These are phyloP conservation scores for Phocoena phocoena DNA, from an alignment of 2,113 vertebrate species.

Conservation along the genomic window DNA sequence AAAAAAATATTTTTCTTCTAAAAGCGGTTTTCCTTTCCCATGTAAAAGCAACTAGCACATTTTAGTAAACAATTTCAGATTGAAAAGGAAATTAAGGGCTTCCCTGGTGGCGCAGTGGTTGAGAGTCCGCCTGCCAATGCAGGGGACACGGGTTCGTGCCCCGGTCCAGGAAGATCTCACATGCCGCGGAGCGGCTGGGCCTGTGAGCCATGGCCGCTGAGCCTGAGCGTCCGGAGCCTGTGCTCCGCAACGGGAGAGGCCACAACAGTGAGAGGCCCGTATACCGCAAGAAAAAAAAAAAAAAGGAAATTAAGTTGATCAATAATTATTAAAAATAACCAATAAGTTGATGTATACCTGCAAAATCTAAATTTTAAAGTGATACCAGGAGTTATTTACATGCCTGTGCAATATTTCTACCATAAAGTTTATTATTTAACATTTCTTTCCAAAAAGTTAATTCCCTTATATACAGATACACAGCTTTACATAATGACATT, in stretches of 20 bases:
- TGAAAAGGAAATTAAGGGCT: not conserved
- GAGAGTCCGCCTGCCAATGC: no score
- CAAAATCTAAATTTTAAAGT: not conserved
- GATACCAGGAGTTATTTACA: not conserved
- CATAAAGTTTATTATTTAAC: not conserved
- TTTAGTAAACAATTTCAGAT: constrained; percentile 28
- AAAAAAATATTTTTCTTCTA: not conserved
- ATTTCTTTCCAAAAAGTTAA: not conserved
- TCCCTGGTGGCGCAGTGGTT: no score
- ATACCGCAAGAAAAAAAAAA: no score
- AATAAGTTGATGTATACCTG: not conserved
- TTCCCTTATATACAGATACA: not conserved
- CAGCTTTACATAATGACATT: not conserved
- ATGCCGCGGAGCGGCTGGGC: no score
- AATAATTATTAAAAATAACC: not conserved
- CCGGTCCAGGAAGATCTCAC: no score
- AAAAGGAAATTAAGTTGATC: not conserved
- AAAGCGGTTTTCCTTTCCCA: not conserved
- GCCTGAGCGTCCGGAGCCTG: no score
- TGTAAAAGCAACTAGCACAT: not conserved
- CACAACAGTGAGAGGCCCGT: no score
- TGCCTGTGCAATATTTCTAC: not conserved
- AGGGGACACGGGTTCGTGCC: no score
- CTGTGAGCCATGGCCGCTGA: no score
- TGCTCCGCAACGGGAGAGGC: no score